These are phyloP conservation scores for Pachyrhynchus sulphureomaculatus DNA, from an alignment of 1,140 invertebrate species.

Conservation along the genomic window DNA sequence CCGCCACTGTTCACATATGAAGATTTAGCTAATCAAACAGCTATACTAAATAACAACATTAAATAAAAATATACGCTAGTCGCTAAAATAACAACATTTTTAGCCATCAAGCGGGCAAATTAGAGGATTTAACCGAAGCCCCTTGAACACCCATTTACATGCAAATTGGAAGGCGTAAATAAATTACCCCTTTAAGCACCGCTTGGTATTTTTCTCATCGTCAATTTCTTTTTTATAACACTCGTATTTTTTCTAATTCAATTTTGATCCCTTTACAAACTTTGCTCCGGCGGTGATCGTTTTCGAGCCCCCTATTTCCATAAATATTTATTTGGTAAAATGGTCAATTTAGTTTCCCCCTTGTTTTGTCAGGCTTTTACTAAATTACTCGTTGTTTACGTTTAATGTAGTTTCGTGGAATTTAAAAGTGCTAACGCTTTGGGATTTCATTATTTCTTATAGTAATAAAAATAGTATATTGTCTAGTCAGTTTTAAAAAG, in stretches of 20 bases:
- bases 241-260: conserved; percentile 6
- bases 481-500: too few species aligned
- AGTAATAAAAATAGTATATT: too few species aligned
- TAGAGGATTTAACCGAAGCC: too few species aligned
- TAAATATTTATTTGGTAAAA: conserved; percentile 7
- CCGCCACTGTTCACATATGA: too few species aligned
- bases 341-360: neutral
- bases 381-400: conserved; percentile 2
- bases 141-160: too few species aligned
- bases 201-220: neutral
- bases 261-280: neutral
- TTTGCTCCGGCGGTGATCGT: neutral
- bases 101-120: too few species aligned
- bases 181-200: neutral
- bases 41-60: too few species aligned
- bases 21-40: too few species aligned
- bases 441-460: too few species aligned
- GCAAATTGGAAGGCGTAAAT: too few species aligned
- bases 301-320: neutral
- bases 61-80: too few species aligned
- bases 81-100: too few species aligned
- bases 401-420: neutral
- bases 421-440: neutral
- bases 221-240: neutral
- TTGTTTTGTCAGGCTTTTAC: neutral